A percentile compares a stretch with the other conserved stretches of the same genome.
These are phyloP conservation scores for Abrostola triplasia DNA, from an alignment of 2,888 invertebrate species.

Conservation along the genomic window DNA sequence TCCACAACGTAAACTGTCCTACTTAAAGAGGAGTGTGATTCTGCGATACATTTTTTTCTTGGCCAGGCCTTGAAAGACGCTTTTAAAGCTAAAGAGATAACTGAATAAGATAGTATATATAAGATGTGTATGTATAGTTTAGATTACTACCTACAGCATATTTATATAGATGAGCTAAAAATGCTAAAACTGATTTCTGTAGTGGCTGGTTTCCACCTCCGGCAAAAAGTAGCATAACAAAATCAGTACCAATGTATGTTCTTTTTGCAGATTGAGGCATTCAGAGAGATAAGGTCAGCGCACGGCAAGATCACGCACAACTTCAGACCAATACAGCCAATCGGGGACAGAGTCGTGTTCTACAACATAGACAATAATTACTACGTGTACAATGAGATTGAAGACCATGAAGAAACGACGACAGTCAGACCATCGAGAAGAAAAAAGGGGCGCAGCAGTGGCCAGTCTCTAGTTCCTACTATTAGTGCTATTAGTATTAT, in stretches of 20 bases:
- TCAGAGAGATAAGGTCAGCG: constrained; percentile 90
- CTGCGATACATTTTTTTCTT: too few relatives aligned
- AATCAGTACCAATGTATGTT: constrained; percentile 16
- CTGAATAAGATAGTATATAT: too few relatives aligned
- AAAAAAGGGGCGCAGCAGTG: constrained; percentile 64
- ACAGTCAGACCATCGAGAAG: constrained; percentile 58
- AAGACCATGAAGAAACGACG: constrained; percentile 70
- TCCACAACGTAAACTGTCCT: too few relatives aligned
- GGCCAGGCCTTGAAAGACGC: too few relatives aligned
- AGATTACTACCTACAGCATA: too few relatives aligned
- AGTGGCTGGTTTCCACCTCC: background rate
- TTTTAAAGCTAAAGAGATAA: too few relatives aligned
- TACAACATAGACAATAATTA: constrained; percentile 87
- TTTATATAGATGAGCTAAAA: too few relatives aligned
- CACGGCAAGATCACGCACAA: constrained; percentile 93
- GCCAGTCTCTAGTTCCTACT: constrained; percentile 32
- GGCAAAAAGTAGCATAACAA: background rate
- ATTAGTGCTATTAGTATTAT: constrained; percentile 45
- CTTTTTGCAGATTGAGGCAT: constrained; percentile 90
- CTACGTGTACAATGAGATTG: constrained; percentile 81
- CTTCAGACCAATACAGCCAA: constrained; percentile 94
- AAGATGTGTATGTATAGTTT: too few relatives aligned
- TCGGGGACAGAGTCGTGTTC: constrained; percentile 91
- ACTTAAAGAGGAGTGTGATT: too few relatives aligned
- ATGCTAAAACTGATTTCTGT: too few relatives aligned